Base-by-base conservation (phyloP, 2,888 invertebrate genomes). In the Operophtera brumata region DNA sequence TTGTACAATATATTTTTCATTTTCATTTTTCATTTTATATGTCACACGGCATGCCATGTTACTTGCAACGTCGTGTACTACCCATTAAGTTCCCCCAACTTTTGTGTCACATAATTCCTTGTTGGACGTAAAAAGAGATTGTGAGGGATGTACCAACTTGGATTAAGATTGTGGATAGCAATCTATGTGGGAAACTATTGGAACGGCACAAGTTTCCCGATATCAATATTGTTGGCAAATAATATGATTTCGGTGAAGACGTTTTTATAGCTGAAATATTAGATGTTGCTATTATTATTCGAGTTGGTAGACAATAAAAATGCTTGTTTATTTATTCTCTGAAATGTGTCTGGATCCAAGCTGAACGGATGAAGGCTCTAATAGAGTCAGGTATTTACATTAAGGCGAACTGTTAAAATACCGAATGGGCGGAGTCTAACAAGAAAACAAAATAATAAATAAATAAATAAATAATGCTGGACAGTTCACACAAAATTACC, bases 81-180 rank as follows among this genome's bases (percentile, higher is more conserved):
- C 12, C 20, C 9, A 2, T 2, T 12, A 37, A 51, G 47, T 43
- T 47, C 11, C 13, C 34, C 42, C 34, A 57, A 54, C 36, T 57
- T 52, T 44, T 41, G 28, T 47, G 57, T 52, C 54, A 57, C 54
- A 57, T 49, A 47, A 57, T 57, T 54, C 47, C 41, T 51, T 49
- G 52, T 54, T 35, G 50, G 45, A 26, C 44, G 53, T 53, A 37
- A 55, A 53, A 43, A 45, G 48, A 44, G 50, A 41, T 40, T 39
- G 50, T 37, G 47, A 40, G 35, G 37, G 39, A 45, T 47, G 44
- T 25, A 12, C 44, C 5, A 25, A 51, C 47, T 45, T 35, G 11
- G 28, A 35, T 32, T 28, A 25, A 32, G 51, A 40, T 20, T 32
- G 42, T 28, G 30, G 13, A 26, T 28, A 36, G 6, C 12, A 1